Evolutionary conservation across 2,888 invertebrate species (phyloP), one percentile per base, ranked within the genome.

Genomic region (Philereme vetulata): DNA sequence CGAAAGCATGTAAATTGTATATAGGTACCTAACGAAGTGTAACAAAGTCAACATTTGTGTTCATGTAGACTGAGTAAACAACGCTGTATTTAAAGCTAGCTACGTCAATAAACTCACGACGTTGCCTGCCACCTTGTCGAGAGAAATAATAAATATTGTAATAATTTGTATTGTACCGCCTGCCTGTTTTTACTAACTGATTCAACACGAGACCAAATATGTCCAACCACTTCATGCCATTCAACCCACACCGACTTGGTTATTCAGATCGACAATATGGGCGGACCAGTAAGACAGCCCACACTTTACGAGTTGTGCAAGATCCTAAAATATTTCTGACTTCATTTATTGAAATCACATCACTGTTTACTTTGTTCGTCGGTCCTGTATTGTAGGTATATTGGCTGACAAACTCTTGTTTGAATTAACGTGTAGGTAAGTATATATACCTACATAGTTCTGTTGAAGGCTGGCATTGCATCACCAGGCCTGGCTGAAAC

Each of bases 211-310:
- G 59, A 49, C 82, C 80, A 78, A 80, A 82, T 82, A 80, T 65
- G 81, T 75, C 75, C 74, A 74, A 74, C 68, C 72, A 74, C 66
- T 76, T 75, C 66, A 75, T 76, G 66, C 74, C 72, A 64, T 66
- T 68, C 77, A 71, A 74, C 85, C 83, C 80, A 86, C 84, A 76
- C 82, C 62, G 64, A 67, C 53, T 64, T 62, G 71, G 70, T 69
- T 64, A 65, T 62, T 62, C 56, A 68, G 58, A 60, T 62, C 66
- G 67, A 68, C 67, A 72, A 75, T 70, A 80, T 85, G 80, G 88
- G 88, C 86, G 88, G 86, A 84, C 87, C 72, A 78, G 86, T 84
- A 75, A 72, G 62, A 51, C 45, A 77, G 70, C 86, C 84, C 81
- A 86, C 83, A 83, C 82, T 77, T 77, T 64, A 74, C 70, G 68